Base-by-base conservation (phyloP, 1,140 invertebrate genomes). In the Drosophila erecta region DNA sequence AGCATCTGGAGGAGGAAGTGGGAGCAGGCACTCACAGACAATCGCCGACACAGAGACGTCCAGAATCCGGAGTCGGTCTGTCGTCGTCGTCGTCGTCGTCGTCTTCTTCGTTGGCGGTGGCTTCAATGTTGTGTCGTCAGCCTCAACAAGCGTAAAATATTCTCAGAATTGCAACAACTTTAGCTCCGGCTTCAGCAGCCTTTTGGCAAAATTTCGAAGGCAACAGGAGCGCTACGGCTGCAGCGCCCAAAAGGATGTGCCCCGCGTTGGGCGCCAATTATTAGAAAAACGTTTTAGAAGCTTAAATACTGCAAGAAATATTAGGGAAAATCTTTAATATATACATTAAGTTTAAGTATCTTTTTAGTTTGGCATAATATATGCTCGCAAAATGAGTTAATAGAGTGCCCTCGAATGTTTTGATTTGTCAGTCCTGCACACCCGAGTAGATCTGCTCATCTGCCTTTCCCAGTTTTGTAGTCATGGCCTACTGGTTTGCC, bases 131-230 rank as follows among this genome's bases (percentile, higher is more conserved):
- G 76, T 76, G 73, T 89, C 76, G 84, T 79, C 83, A 79, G 72
- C 83, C 69, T 79, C 84, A 87, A 84, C 84, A 83, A 89, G 84
- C 84, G 84, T 89, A 89, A 89, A 80, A 89, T 89, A 89, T 89
- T 89, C 84, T 84, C 51, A 74, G 84, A 89, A 89, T 80, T 89
- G 84, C 85, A 89, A 76, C 83, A 81, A 84, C 84, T 89, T 89
- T 70, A 54, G 81, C 79, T 85, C 49, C 49, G 69, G 51, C 71
- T 51, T 49, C 73, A 56, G 49, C 61, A 64, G 83, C 53, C 84
- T 83, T 87, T 79, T 83, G 76, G 71, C 84, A 76, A 70, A 61
- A 84, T 77, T 80, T 77, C 54, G 72, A 83, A 33, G 65, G 61
- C 27, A 44, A 46, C 81, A 85, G 81, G 77, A 49, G 56, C 78